phyloP scores from a whole-genome alignment of 2,113 vertebrate species.

The Micromys minutus region DNA sequence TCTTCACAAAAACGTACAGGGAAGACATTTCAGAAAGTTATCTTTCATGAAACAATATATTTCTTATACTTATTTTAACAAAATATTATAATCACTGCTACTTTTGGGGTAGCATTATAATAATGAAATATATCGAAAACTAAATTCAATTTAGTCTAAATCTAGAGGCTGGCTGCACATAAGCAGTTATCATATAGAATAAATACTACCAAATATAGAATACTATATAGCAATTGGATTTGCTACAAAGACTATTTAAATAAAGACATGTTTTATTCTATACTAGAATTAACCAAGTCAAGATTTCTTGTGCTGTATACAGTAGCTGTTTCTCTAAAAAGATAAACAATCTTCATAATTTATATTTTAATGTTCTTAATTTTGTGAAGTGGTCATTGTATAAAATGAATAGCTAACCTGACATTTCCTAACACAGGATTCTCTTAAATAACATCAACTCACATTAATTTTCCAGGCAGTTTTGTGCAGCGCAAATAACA shows the following conservation, averaged over 20 bases:
- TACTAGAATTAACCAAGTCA: conserved; percentile 59
- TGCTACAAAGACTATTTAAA: conserved; percentile 72
- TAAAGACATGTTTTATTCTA: conserved; percentile 61
- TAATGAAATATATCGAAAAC: conserved; percentile 68
- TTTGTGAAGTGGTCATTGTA: conserved; percentile 62
- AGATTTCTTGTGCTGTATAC: conserved; percentile 64
- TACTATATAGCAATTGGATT: conserved; percentile 54
- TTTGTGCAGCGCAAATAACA: conserved; percentile 70
- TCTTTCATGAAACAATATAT: conserved; percentile 70
- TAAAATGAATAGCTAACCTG: conserved; percentile 57
- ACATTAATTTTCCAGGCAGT: conserved; percentile 63
- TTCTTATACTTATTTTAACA: conserved; percentile 73
- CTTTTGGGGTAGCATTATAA: conserved; percentile 58
- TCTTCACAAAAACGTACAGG: conserved; percentile 65
- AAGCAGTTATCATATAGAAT: conserved; percentile 70
- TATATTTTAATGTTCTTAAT: conserved; percentile 69
- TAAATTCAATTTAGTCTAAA: conserved; percentile 70
- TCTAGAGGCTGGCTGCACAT: conserved; percentile 62
- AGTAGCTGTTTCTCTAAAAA: conserved; percentile 70
- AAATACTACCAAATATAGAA: conserved; percentile 77
- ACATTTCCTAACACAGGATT: conserved; percentile 56
- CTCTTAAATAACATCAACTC: conserved; percentile 28
- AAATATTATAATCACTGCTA: conserved; percentile 65
- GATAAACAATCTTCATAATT: conserved; percentile 70
- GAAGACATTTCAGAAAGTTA: conserved; percentile 53